Conservation (phyloP, 2,888 invertebrate species). For the Adelphocoris suturalis region DNA sequence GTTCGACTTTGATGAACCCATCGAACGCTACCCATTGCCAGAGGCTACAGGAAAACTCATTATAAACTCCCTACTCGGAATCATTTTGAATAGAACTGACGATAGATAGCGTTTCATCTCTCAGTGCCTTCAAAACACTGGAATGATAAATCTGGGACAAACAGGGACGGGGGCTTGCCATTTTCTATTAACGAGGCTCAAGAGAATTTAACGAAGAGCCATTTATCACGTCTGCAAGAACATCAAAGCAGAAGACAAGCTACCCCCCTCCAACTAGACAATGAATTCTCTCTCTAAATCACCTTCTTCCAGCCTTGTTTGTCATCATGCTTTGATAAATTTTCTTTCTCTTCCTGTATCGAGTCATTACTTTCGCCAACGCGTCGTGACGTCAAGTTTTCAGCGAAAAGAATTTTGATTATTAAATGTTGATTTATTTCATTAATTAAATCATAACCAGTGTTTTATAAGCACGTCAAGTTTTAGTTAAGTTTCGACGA, state of each 20-base stretch:
- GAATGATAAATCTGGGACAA: background rate
- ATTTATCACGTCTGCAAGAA: constrained; percentile 14
- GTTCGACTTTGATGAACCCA: no score
- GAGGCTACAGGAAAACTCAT: no score
- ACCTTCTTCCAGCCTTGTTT: background rate
- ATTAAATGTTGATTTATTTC: no score
- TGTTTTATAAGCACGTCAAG: no score
- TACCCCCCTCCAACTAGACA: background rate
- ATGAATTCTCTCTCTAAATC: constrained; percentile 25
- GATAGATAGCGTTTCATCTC: background rate
- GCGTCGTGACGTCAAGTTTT: no score
- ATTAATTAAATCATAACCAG: no score
- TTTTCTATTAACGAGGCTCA: constrained; percentile 4
- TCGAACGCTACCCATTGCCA: no score
- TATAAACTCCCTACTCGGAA: no score
- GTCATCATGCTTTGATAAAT: background rate
- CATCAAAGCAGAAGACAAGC: constrained; percentile 23
- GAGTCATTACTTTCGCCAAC: no score
- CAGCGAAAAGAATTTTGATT: no score
- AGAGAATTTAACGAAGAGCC: background rate
- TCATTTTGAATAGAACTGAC: background rate
- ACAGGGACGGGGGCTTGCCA: background rate
- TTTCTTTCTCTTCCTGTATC: no score
- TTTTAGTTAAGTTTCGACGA: no score
- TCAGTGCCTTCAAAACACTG: background rate